Evolutionary conservation across 2,113 vertebrate genomes (phyloP), one percentile per base, ranked within the genome.

Genomic region (Corythornis madagascariensis): DNA sequence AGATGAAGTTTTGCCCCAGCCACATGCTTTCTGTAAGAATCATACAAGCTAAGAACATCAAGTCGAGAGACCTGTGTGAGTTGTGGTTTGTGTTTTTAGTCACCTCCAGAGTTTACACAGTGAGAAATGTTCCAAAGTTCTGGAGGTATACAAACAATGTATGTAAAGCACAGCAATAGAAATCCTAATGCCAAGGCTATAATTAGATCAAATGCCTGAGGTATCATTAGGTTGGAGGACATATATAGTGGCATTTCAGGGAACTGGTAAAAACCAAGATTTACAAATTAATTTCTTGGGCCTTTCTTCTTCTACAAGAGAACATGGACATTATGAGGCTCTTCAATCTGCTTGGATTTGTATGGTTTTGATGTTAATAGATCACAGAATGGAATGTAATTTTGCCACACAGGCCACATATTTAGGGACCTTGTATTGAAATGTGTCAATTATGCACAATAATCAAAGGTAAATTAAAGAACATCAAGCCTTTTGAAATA

Each of bases 1-100:
- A 97, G 97, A 91, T 92, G 81, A 93, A 95, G 78, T 31, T 89
- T 70, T 96, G 77, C 50, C 96, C 97, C 43, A 65, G 95, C 86
- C 95, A 96, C 93, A 91, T 98, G 86, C 96, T 98, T 77, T 97
- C 97, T 19, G 87, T 98, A 45, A 97, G 97, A 65, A 92, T 98
- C 89, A 92, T 98, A 72, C 97, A 95, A 96, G 98, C 98, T 67
- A 95, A 43, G 70, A 95, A 92, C 71, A 90, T 97, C 86, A 95
- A 95, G 66, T 97, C 97, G 43, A 97, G 69, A 93, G 97, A 97
- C 92, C 64, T 97, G 35, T 60, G 97, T 98, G 95, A 97, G 97
- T 96, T 95, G 72, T 94, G 88, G 38, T 93, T 76, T 95, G 55
- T 89, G 48, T 40, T 78, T 90, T 93, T 55, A 85, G 52, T 96